Conservation (phyloP, 2,797 vertebrate species). For the Acridotheres tristis region DNA sequence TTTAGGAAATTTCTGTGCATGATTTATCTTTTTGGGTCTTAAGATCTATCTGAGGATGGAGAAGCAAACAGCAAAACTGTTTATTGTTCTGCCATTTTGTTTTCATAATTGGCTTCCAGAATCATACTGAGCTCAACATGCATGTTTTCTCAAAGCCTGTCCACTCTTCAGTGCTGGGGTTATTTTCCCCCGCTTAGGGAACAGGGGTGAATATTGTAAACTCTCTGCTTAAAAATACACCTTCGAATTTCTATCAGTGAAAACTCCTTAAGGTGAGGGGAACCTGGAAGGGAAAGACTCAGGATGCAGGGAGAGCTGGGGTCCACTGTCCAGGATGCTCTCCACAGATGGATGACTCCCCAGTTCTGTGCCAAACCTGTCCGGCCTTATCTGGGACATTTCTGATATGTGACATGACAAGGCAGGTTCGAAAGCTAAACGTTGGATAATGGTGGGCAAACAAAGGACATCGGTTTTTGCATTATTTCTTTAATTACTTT, state of each 20-base stretch:
- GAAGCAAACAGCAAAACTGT: not conserved
- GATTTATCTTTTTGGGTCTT: not conserved
- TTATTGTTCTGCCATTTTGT: not conserved
- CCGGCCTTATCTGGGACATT: not conserved
- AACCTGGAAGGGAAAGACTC: not conserved
- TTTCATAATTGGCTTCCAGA: slow-evolving; percentile 16
- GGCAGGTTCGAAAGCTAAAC: slow-evolving; percentile 66
- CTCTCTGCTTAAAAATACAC: not conserved
- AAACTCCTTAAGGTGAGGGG: not conserved
- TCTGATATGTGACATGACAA: slow-evolving; percentile 58
- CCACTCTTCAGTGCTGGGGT: not conserved
- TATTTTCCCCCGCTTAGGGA: not conserved
- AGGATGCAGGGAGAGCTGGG: not conserved
- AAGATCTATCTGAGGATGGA: not conserved
- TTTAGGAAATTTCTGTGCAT: not conserved
- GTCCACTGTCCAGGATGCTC: not conserved
- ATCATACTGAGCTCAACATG: not conserved
- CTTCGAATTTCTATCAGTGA: not conserved
- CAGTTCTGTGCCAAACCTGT: not conserved
- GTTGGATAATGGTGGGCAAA: slow-evolving; percentile 67
- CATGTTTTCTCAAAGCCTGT: not conserved
- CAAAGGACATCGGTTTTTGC: slow-evolving; percentile 71
- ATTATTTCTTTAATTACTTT: slow-evolving; percentile 84
- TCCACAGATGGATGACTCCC: accelerated
- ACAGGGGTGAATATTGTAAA: slow-evolving; percentile 7